phyloP scores from a whole-genome alignment of 1,140 invertebrate genomes.

The Brevipalpus yothersi region DNA sequence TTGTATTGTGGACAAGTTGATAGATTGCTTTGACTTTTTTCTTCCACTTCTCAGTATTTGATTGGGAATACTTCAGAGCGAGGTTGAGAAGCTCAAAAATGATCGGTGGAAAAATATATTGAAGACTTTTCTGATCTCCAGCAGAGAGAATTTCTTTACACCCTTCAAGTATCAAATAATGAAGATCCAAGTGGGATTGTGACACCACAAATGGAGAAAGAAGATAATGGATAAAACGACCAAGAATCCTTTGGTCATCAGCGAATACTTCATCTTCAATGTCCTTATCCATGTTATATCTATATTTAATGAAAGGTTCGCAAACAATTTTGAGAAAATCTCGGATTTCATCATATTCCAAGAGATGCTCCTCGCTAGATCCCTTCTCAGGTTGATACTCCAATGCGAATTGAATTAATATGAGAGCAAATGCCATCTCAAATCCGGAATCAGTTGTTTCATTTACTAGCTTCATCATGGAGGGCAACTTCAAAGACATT shows the following conservation, averaged over 20 bases:
- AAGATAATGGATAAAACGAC: conserved; percentile 67
- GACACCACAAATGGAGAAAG: conserved; percentile 6
- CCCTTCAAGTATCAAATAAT: conserved; percentile 31
- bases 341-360: conserved; percentile 6
- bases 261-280: conserved; percentile 90
- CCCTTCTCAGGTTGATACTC: conserved; percentile 3
- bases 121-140: conserved; percentile 63
- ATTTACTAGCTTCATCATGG: conserved; percentile 8
- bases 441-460: conserved; percentile 2
- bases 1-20: conserved; percentile 79
- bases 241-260: conserved; percentile 82
- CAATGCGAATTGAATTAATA: conserved; percentile 4
- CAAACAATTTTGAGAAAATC: conserved; percentile 6
- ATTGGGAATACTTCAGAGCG: conserved; percentile 26
- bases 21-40: conserved; percentile 96
- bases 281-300: not conserved
- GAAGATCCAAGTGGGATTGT: conserved; percentile 29
- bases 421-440: conserved; percentile 6
- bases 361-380: not conserved
- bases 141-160: conserved; percentile 65
- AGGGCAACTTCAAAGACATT: conserved; percentile 7
- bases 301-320: conserved; percentile 5
- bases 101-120: conserved; percentile 80
- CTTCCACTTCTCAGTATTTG: conserved; percentile 49
- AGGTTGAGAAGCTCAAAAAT: conserved; percentile 81